Percentiles rank a stretch among this genome's conserved stretches.
phyloP scores from a whole-genome alignment of 2,113 vertebrate species.

The Procavia capensis region DNA sequence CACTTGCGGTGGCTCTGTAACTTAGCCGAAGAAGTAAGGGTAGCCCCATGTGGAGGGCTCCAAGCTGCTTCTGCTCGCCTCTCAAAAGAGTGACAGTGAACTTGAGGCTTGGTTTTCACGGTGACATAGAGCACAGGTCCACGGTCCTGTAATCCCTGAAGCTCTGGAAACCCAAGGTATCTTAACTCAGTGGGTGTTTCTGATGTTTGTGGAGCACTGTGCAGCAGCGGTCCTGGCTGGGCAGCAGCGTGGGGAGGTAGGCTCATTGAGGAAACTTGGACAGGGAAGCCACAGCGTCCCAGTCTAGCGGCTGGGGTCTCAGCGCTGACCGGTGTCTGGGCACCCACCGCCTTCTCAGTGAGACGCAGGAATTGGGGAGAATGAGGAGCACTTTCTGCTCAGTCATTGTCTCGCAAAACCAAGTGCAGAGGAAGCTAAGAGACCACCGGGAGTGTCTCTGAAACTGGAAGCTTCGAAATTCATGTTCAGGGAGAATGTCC shows the following conservation, averaged over 20 bases:
- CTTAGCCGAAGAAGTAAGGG: constrained; percentile 7
- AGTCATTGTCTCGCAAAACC: not conserved
- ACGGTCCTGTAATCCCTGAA: constrained; percentile 62
- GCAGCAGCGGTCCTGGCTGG: not conserved
- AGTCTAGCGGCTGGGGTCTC: not conserved
- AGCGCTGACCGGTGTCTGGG: not conserved
- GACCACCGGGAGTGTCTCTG: not conserved
- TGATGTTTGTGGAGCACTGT: not conserved
- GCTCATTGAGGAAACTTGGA: not conserved
- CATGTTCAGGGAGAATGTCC: not conserved
- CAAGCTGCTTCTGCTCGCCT: not conserved
- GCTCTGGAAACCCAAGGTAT: constrained; percentile 56
- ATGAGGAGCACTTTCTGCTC: not conserved
- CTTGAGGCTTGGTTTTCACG: constrained; percentile 43
- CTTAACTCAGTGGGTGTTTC: constrained; percentile 49
- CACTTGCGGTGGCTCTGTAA: not conserved
- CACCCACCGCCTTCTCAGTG: not conserved
- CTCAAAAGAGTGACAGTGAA: constrained; percentile 8
- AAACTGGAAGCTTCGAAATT: not conserved
- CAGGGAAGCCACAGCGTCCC: not conserved
- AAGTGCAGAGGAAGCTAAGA: not conserved
- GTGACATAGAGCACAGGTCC: constrained; percentile 48
- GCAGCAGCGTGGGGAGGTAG: not conserved
- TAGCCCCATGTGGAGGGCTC: not conserved
- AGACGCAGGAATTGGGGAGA: not conserved